Evolutionary conservation across 2,113 vertebrate genomes (phyloP), one percentile per base, ranked within the genome.

Genomic region (Ptilonorhynchus violaceus): DNA sequence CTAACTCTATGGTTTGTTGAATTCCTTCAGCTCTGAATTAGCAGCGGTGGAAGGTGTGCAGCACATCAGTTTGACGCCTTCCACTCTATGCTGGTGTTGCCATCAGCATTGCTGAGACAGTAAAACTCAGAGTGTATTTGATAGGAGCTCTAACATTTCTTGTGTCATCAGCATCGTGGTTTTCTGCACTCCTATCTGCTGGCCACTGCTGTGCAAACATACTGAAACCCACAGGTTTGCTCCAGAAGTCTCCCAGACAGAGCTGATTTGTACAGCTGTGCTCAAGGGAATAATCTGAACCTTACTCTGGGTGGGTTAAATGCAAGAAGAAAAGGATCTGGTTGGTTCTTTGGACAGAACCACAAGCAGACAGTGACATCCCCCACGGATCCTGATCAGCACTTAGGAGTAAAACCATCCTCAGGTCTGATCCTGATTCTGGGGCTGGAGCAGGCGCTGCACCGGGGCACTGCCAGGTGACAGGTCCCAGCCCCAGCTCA

Each of bases 181-280:
- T 93, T 88, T 85, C 52, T 75, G 62, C 0, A 0, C 31, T 64
- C 13, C 60, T 53, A 4, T 66, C 44, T 0, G 0, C 59, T 76
- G 79, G 53, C 20, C 7, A 1, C 80, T 85, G 81, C 94, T 93
- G 81, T 82, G 74, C 69, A 82, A 85, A 76, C 30, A 25, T 0
- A 1, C 27, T 68, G 83, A 79, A 94, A 92, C 52, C 74, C 35
- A 27, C 6, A 4, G 46, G 37, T 79, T 88, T 76, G n/a, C 47
- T 88, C 25, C 50, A 88, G 73, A 76, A 79, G 49, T 19, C 89
- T 88, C 20, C 15, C 23, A 31, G 81, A 64, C 28, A 60, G 74
- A 86, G 76, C 53, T 95, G 85, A 37, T 89, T 93, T 93, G 70
- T 76, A 39, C 89, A 90, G 77, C 92, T 94, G 89, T 58, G 42